These are phyloP conservation scores for Patella caerulea DNA, from an alignment of 2,888 invertebrate genomes.

Conservation along the genomic window DNA sequence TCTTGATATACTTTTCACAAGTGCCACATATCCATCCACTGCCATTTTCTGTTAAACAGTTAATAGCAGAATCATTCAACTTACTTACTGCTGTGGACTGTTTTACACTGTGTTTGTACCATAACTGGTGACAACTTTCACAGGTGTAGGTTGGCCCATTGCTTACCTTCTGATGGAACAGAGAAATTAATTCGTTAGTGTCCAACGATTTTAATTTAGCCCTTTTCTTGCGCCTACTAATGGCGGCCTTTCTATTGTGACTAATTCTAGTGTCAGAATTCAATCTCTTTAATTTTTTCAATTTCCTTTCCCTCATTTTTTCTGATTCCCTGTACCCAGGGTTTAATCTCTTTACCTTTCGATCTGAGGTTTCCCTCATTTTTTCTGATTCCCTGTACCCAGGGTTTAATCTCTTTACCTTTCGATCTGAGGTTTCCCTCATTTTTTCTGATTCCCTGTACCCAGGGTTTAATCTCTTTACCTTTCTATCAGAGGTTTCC, in stretches of 20 bases:
- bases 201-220: neutral
- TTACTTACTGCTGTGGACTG: neutral
- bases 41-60: neutral
- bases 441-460: no score
- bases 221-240: neutral
- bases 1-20: neutral
- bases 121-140: neutral
- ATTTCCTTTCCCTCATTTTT: neutral
- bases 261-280: neutral
- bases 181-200: neutral
- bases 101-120: neutral
- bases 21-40: neutral
- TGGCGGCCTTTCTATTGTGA: neutral
- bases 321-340: neutral
- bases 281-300: neutral
- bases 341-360: neutral
- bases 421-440: no score
- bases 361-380: no score
- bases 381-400: no score
- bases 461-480: no score
- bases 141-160: conserved; percentile 1
- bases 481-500: no score
- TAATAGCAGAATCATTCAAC: neutral
- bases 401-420: no score
- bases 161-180: neutral